A percentile compares a stretch with the other conserved stretches of the same genome.
phyloP scores from a whole-genome alignment of 2,888 invertebrate species.

The Sepioteuthis lessoniana region DNA sequence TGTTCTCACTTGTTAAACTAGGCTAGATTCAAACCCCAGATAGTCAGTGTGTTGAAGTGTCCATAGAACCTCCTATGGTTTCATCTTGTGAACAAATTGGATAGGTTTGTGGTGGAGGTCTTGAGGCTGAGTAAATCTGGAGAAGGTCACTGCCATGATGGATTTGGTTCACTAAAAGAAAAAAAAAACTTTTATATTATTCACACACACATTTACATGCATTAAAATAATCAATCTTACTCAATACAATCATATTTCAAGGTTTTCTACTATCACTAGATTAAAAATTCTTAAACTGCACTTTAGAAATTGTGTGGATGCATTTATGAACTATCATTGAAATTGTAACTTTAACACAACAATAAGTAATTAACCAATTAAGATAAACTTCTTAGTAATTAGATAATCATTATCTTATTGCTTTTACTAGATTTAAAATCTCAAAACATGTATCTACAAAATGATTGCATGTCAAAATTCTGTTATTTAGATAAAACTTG shows the following conservation, averaged over 20 bases:
- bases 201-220: background rate
- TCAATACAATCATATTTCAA: background rate
- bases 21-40: constrained; percentile 33
- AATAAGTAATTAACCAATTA: background rate
- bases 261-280: background rate
- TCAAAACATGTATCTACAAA: no score
- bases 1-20: constrained; percentile 25
- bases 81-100: constrained; percentile 23
- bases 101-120: constrained; percentile 33
- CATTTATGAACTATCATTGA: no score
- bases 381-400: no score
- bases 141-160: constrained; percentile 5
- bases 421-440: no score
- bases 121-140: constrained; percentile 33
- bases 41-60: constrained; percentile 33
- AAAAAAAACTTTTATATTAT: background rate
- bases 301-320: background rate
- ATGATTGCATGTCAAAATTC: no score
- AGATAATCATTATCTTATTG: no score
- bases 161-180: background rate
- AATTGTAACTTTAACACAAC: no score
- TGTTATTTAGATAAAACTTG: no score
- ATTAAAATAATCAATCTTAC: background rate
- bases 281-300: background rate
- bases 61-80: constrained; percentile 33